Percentiles rank a stretch among this genome's conserved stretches.
Evolutionary conservation across 2,113 vertebrate genomes (phyloP).

Genomic region (Cranoglanis bouderius): DNA sequence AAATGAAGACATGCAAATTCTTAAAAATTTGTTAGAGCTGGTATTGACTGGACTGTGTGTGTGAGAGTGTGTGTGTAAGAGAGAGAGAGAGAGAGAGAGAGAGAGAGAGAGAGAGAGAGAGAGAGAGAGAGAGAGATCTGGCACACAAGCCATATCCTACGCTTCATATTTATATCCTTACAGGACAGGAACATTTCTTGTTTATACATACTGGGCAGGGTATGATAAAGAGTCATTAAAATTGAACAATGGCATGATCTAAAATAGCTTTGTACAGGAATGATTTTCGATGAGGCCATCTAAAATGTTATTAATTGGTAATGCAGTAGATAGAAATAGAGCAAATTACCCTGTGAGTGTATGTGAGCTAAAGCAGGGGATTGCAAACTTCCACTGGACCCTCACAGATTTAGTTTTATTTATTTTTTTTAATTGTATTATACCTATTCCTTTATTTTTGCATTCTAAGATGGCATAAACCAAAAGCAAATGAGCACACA

Average conservation of each 20-base stretch:
- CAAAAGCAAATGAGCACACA: neutral
- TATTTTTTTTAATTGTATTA: neutral
- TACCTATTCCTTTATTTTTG: neutral
- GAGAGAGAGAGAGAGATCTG: neutral
- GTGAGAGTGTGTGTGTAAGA: neutral
- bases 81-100: neutral
- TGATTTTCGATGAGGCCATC: neutral
- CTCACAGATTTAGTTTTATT: neutral
- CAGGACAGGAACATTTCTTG: neutral
- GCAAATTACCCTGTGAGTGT: neutral
- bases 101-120: neutral
- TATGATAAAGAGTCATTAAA: constrained; percentile 5
- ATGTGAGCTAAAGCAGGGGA: neutral
- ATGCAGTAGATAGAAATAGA: neutral
- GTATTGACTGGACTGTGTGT: too few relatives aligned
- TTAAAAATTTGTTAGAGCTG: too few relatives aligned
- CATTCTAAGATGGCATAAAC: neutral
- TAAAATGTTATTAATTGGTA: neutral
- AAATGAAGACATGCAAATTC: too few relatives aligned
- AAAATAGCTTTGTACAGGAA: neutral
- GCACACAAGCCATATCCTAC: neutral
- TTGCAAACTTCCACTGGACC: neutral
- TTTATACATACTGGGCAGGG: neutral
- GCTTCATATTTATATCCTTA: neutral
- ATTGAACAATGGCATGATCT: neutral